Base-by-base conservation (phyloP, 2,797 vertebrate species). In the Anabas testudineus region DNA sequence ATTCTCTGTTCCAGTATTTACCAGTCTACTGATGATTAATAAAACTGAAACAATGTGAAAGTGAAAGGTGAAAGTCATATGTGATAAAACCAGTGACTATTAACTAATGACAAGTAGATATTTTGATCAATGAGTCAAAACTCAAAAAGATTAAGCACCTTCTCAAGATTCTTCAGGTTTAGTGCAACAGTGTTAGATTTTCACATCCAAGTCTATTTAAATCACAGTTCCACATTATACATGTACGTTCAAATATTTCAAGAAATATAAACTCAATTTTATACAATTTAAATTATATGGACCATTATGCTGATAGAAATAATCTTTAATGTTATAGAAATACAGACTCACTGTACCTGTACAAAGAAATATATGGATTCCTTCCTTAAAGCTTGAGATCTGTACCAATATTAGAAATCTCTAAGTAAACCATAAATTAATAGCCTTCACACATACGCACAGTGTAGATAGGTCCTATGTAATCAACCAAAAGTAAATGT, bases 401-500 rank as follows among this genome's bases (percentile, higher is more conserved):
- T 41, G 21, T 9, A 9, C 3, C 3, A 2, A 49, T n/a, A 48
- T 32, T 37, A 45, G 30, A 18, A 55, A 49, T 49, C 7, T 52
- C 34, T 34, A 10, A 26, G 30, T 67, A 54, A 51, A 63, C 22
- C 14, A 7, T 36, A 22, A 24, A 24, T 42, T 59, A 69, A 67
- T 45, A 41, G 19, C 48, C 19, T 59, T 51, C 82, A 67, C 67
- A 60, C 68, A 62, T 30, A 49, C 41, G 80, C 67, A 72, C 49
- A 51, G 37, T 19, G 41, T 32, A 45, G 24, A 78, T 52, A 52
- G 48, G 24, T 52, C 30, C 18, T 36, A 28, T 65, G 59, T 60
- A 74, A 71, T 67, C 19, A 63, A 59, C 52, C 65, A 67, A 69
- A 58, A 21, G 22, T n/a, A 47, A 74, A 78, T 18, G 45, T 61